Evolutionary conservation across 2,797 vertebrate species (phyloP).

Genomic region (Sebastes vulpes): DNA sequence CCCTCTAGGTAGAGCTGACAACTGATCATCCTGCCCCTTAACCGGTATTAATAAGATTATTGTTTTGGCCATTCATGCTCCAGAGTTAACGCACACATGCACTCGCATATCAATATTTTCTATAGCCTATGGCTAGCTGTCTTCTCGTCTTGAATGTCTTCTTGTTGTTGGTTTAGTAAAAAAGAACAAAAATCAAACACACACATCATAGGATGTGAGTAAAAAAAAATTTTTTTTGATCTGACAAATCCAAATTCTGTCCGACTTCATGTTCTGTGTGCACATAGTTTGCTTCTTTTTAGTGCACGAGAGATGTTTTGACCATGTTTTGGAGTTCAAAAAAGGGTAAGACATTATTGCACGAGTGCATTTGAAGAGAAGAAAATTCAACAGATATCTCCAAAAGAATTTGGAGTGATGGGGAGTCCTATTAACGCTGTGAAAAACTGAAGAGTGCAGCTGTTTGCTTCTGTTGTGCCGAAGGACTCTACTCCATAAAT

Average conservation of each 20-base stretch:
- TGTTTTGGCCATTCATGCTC: background rate
- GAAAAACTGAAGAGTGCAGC: constrained; percentile 7
- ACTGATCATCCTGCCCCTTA: background rate
- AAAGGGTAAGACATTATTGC: background rate
- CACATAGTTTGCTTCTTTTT: background rate
- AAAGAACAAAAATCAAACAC: background rate
- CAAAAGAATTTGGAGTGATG: background rate
- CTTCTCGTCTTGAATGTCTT: background rate
- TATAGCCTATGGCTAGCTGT: background rate
- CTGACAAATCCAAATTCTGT: background rate
- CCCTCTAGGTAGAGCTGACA: background rate
- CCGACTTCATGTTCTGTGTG: background rate
- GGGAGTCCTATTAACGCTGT: background rate
- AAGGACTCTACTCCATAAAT: constrained; percentile 12
- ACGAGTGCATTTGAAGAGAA: background rate
- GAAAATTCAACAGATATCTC: background rate
- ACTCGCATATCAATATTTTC: background rate
- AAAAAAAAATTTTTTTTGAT: background rate
- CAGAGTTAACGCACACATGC: background rate
- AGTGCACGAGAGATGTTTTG: background rate
- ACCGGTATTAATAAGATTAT: background rate
- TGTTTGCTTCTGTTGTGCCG: constrained; percentile 3
- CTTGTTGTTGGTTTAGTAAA: background rate
- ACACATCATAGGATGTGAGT: background rate
- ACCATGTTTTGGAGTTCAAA: background rate